These are phyloP conservation scores for Xerus inauris DNA, from an alignment of 2,113 vertebrate species.

Conservation along the genomic window DNA sequence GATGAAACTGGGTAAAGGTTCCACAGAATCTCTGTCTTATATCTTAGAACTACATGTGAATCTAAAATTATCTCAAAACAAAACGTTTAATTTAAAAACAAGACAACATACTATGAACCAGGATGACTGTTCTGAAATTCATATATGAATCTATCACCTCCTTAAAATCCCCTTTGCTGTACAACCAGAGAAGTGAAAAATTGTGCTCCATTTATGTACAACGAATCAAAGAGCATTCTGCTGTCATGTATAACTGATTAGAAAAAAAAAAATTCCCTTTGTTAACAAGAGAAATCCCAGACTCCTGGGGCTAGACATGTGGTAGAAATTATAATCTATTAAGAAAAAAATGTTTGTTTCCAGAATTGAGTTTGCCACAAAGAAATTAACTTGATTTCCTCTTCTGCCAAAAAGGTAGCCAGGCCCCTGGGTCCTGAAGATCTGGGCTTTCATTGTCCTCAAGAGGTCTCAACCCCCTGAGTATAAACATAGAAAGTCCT, in stretches of 20 bases:
- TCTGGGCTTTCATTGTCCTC: not conserved
- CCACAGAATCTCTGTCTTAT: not conserved
- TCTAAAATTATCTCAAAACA: not conserved
- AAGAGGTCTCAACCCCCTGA: not conserved
- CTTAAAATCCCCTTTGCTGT: not conserved
- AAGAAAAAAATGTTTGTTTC: not conserved
- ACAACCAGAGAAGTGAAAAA: too few relatives aligned
- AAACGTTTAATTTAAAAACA: not conserved
- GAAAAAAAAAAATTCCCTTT: too few relatives aligned
- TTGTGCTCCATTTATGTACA: too few relatives aligned
- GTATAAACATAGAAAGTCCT: not conserved
- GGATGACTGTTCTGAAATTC: not conserved
- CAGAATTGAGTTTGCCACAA: not conserved
- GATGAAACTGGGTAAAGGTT: not conserved
- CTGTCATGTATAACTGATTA: too few relatives aligned
- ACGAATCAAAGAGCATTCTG: too few relatives aligned
- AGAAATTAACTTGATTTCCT: slow-evolving; percentile 3
- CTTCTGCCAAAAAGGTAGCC: not conserved
- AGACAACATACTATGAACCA: not conserved
- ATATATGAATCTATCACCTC: not conserved
- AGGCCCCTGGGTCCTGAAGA: not conserved
- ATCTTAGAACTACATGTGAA: not conserved
- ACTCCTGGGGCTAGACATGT: not conserved
- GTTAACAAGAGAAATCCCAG: not conserved
- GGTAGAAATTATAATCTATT: not conserved